Evolutionary conservation across 1,140 invertebrate genomes (phyloP), one percentile per base, ranked within the genome.

Genomic region (Lepidurus couesii): DNA sequence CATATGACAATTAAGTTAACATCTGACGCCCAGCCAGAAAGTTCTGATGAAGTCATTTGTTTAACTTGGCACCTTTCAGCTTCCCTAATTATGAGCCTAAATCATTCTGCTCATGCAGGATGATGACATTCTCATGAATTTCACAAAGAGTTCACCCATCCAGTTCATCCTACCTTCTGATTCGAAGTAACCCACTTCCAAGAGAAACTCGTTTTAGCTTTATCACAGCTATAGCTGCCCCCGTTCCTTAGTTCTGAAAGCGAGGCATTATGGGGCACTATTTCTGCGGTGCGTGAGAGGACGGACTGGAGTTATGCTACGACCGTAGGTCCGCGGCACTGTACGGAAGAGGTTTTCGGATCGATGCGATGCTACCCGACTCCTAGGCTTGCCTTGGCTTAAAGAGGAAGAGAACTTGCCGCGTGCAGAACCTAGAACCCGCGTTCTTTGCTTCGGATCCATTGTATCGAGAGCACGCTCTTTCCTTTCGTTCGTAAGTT

Each of bases 281-380:
- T 65, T 65, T 65, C 53, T 13, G 53, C 21, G 53, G 53, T 21
- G 53, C 8, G 53, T 65, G 5, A 65, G 16, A 34, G 34, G 34
- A 21, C 13, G 16, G 21, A 21, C 53, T 65, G 53, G 16, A 65
- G 53, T 65, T 65, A 65, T 13, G 53, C 13, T 65, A 21, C 34
- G 34, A 34, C 4, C 21, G 53, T 0, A 65, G 13, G 53, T 65
- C 53, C n/a, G 53, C 53, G 53, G 53, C 45, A 47, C 6, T 10
- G 45, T 5, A 47, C 53, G 4, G 53, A 65, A 65, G 53, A 65
- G n/a, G 53, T 65, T 65, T 16, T 13, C 21, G 53, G 53, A 65
- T 65, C 53, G 53, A 65, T 65, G 53, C 53, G 53, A 65, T 65
- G 53, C 53, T 65, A 13, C 53, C 4, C 53, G 53, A 65, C 21